Percentiles rank a stretch among this genome's conserved stretches.
phyloP scores from a whole-genome alignment of 2,888 invertebrate species.

The Galerucella pusilla region DNA sequence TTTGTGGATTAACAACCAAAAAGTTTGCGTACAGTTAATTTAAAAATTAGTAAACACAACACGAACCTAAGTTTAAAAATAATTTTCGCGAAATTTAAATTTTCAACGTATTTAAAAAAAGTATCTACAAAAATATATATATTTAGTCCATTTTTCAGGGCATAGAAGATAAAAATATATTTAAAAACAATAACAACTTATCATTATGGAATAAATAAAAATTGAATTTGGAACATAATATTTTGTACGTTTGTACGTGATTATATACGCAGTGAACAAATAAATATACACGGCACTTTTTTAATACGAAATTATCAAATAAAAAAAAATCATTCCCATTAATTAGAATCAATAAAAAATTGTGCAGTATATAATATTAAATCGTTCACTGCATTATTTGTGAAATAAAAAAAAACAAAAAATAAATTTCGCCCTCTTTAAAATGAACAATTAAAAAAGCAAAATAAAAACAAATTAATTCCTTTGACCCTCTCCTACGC shows the following conservation, averaged over 20 bases:
- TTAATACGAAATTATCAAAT: background rate
- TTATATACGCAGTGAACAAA: constrained; percentile 11
- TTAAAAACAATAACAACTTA: constrained; percentile 49
- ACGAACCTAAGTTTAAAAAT: too few species aligned
- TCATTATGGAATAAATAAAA: constrained; percentile 45
- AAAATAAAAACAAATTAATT: constrained; percentile 13
- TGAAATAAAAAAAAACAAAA: background rate
- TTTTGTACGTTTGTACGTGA: constrained; percentile 44
- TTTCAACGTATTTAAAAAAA: constrained; percentile 8
- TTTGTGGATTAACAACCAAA: too few species aligned
- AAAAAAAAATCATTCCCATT: background rate
- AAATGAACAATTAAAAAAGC: constrained; percentile 10
- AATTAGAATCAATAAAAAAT: background rate
- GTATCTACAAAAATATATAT: constrained; percentile 25
- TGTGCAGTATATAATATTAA: background rate
- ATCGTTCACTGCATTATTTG: background rate
- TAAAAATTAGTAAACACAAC: too few species aligned
- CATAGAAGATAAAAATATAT: constrained; percentile 43
- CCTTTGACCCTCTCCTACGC: constrained; percentile 8
- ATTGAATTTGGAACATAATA: constrained; percentile 44
- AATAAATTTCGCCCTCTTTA: constrained; percentile 2
- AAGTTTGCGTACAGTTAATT: too few species aligned
- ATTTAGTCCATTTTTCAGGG: constrained; percentile 42
- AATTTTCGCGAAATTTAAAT: too few species aligned
- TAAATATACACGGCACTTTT: background rate